Evolutionary conservation across 1,140 invertebrate genomes (phyloP), one percentile per base, ranked within the genome.

Genomic region (Apis florea): DNA sequence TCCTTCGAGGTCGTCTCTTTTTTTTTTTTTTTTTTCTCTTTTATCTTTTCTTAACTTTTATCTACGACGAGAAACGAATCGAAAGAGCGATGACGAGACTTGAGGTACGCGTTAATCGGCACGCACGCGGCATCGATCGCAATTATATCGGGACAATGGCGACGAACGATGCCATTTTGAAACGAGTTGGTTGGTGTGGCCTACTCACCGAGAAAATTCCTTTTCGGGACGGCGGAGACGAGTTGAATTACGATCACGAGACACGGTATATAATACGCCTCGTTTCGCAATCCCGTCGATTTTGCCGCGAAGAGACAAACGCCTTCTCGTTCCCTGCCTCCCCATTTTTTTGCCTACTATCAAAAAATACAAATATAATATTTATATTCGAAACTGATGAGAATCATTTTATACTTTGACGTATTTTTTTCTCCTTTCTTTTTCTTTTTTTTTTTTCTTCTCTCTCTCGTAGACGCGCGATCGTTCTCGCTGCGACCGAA

Each of bases 401-500:
- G 66, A 19, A 31, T 70, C 66, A 6, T 75, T 61, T n/a, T 51
- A 8, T 49, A 67, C 24, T 59, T 31, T 4, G 31, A 6, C 31
- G 31, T 6, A 40, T 40, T 40, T 6, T 6, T 40, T 40, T 40
- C 5, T 40, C 4, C 51, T 13, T 8, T 5, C 66, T 63, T 54
- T 66, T 64, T 58, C n/a, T 15, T 68, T 54, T n/a, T 63, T 59
- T 21, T 58, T 59, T 59, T 69, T 40, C 12, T 53, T 6, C 51
- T 15, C 51, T 17, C 56, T 56, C 10, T 66, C 26, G 19, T 11
- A 31, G 31, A 1, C 4, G n/a, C 79, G 59, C 71, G 66, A n/a
- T 80, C 79, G 68, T 53, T 61, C 66, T 79, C 76, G 68, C 67
- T 53, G 68, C 76, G 56, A 71, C 24, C 24, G 24, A 53, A n/a